Percentiles rank a stretch among this genome's conserved stretches.
Evolutionary conservation across 2,113 vertebrate genomes (phyloP).

Genomic region (Fulmarus glacialis): DNA sequence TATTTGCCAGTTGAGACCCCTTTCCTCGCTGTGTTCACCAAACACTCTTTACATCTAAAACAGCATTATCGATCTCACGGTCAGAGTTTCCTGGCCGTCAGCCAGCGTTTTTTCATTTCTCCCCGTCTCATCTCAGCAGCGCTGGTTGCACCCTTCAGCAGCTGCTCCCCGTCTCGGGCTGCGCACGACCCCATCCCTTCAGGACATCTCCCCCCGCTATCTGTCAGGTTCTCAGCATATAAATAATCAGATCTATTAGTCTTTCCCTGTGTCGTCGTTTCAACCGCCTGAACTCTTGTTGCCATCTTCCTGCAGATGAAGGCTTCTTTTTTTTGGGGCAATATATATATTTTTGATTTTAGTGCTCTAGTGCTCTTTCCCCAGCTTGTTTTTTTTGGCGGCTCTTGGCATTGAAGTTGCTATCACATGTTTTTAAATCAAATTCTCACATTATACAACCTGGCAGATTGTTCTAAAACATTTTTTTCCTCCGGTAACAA

Average conservation of each 20-base stretch:
- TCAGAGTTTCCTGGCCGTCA: neutral
- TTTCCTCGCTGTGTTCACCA: neutral
- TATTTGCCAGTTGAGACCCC: neutral
- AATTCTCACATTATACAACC: neutral
- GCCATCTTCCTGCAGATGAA: neutral
- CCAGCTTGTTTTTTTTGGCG: neutral
- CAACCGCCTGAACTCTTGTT: neutral
- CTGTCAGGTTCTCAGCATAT: neutral
- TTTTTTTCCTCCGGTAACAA: neutral
- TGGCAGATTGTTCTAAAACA: neutral
- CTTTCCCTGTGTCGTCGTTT: neutral
- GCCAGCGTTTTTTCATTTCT: neutral
- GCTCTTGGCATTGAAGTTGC: neutral
- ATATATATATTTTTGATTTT: neutral
- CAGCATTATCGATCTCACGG: rapidly evolving
- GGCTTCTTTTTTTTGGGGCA: too few relatives aligned
- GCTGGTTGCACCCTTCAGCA: too few relatives aligned
- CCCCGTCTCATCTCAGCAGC: neutral
- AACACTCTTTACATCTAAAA: neutral
- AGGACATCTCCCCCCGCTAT: rapidly evolving
- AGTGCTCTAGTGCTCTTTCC: neutral
- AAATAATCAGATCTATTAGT: neutral
- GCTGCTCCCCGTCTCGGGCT: neutral
- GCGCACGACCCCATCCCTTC: neutral
- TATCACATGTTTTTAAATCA: neutral